These are phyloP conservation scores for Oryzias dopingdopingensis DNA, from an alignment of 2,797 vertebrate species.

Conservation along the genomic window DNA sequence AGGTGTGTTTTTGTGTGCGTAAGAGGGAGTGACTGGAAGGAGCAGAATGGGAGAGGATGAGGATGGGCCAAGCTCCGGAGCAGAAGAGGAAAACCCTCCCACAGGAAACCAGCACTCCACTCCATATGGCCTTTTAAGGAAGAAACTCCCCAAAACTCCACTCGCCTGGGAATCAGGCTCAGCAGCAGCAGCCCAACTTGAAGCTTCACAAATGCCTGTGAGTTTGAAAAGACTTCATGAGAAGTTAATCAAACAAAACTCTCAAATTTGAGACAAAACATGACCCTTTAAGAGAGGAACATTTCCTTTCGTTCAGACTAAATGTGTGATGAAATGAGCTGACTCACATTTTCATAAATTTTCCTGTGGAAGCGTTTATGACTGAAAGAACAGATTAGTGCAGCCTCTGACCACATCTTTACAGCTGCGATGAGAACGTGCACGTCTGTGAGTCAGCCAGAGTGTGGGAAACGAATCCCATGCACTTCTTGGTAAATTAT, in stretches of 20 bases:
- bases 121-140: constrained; percentile 80
- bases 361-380: constrained; percentile 53
- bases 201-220: constrained; percentile 49
- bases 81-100: constrained; percentile 71
- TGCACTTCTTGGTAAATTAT: constrained; percentile 39
- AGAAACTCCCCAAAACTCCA: constrained; percentile 71
- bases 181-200: constrained; percentile 61
- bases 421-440: constrained; percentile 37
- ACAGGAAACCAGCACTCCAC: constrained; percentile 71
- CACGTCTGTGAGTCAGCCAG: constrained; percentile 35
- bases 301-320: constrained; percentile 1
- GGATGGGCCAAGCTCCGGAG: constrained; percentile 61
- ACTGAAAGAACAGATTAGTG: constrained; percentile 14
- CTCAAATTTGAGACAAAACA: constrained; percentile 9
- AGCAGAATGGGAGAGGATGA: constrained; percentile 52
- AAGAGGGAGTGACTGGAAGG: constrained; percentile 43
- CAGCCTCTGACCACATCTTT: constrained; percentile 38
- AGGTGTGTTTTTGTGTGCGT: constrained; percentile 6
- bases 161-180: constrained; percentile 59
- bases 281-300: background rate
- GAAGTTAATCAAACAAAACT: constrained; percentile 20
- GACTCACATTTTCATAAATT: constrained; percentile 57
- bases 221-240: constrained; percentile 13
- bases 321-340: constrained; percentile 4
- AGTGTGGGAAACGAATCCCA: constrained; percentile 58